Conservation (phyloP, 2,113 vertebrate species). For the Prinia subflava region DNA sequence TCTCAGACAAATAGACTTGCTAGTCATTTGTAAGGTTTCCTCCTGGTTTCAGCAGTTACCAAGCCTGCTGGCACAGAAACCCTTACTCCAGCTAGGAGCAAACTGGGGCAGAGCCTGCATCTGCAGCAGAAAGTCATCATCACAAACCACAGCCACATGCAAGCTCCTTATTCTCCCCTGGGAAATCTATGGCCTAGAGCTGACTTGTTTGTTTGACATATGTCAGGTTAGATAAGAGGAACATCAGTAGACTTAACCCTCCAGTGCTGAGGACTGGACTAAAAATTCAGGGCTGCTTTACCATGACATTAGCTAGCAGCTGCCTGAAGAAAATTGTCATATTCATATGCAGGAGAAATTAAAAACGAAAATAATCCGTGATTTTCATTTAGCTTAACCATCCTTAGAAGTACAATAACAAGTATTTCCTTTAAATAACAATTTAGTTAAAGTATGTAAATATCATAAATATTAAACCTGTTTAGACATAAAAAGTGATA, state of each 20-base stretch:
- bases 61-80: neutral
- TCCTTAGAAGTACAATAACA: neutral
- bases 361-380: neutral
- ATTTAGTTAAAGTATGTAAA: neutral
- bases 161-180: neutral
- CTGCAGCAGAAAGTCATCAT: neutral
- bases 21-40: neutral
- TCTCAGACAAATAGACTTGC: neutral
- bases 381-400: neutral
- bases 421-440: neutral
- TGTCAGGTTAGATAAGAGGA: neutral
- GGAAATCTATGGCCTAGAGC: neutral
- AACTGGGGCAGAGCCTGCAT: neutral
- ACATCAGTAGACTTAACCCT: neutral
- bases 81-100: neutral
- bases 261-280: neutral
- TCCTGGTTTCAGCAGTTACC: neutral
- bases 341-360: neutral
- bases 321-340: neutral
- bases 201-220: neutral
- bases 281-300: neutral
- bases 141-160: neutral
- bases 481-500: neutral
- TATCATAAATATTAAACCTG: neutral
- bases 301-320: neutral